phyloP scores from a whole-genome alignment of 2,888 invertebrate genomes.

The Nymphalis polychloros region DNA sequence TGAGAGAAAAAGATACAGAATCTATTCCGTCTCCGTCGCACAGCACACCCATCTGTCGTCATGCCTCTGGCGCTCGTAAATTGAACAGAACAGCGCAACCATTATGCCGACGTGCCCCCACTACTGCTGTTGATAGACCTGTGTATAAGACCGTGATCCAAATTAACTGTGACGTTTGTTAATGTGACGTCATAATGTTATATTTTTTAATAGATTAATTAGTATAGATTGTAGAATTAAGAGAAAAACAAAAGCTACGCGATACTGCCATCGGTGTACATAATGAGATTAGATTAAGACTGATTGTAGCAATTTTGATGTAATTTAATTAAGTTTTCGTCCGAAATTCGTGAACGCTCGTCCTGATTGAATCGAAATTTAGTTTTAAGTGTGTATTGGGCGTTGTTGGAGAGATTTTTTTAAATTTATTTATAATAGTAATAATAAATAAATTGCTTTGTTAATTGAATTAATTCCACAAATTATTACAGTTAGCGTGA shows the following conservation, averaged over 20 bases:
- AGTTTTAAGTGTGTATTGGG: constrained; percentile 30
- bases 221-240: constrained; percentile 35
- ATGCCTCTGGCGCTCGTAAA: no score
- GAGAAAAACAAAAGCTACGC: constrained; percentile 65
- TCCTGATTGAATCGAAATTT: constrained; percentile 68
- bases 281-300: constrained; percentile 54
- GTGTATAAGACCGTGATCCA: no score
- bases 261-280: constrained; percentile 73
- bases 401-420: constrained; percentile 8
- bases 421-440: background rate
- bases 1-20: no score
- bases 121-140: no score
- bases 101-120: no score
- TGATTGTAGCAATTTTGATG: constrained; percentile 51
- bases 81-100: no score
- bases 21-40: no score
- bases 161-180: no score
- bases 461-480: background rate
- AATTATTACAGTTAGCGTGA: no score
- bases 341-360: constrained; percentile 63
- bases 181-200: no score
- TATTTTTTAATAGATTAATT: constrained; percentile 13
- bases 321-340: constrained; percentile 50
- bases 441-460: background rate
- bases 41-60: no score